These are phyloP conservation scores for Orchestia grillus DNA, from an alignment of 1,140 invertebrate genomes.

Conservation along the genomic window DNA sequence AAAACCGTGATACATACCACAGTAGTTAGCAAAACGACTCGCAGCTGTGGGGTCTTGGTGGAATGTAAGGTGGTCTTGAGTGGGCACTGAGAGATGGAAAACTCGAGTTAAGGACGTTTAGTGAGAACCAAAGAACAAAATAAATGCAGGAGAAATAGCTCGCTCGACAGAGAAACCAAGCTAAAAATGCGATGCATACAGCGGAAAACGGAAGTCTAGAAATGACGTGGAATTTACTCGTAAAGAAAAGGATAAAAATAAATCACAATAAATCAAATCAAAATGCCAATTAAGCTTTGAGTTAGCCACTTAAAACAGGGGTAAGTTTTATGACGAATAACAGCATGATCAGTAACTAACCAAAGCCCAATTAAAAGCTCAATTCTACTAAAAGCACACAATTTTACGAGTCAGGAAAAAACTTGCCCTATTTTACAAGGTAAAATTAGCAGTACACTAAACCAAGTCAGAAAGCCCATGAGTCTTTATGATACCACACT, in stretches of 20 bases:
- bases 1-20: background rate
- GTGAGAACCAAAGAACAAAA: constrained; percentile 8
- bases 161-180: background rate
- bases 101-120: constrained; percentile 7
- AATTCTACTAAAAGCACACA: background rate
- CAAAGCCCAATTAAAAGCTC: background rate
- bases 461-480: background rate
- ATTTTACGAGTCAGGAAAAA: background rate
- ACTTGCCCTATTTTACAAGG: background rate
- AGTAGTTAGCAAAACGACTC: constrained; percentile 7
- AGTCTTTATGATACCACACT: background rate
- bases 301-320: background rate
- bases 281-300: background rate
- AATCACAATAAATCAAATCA: background rate
- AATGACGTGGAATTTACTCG: background rate
- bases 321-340: background rate
- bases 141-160: constrained; percentile 1
- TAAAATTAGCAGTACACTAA: background rate
- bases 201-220: background rate
- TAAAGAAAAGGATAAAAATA: background rate
- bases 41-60: background rate
- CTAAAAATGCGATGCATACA: background rate
- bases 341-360: background rate
- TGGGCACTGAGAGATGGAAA: background rate
- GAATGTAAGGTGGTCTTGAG: constrained; percentile 7